Base-by-base conservation (phyloP, 2,797 vertebrate genomes). In the Tragelaphus oryx region DNA sequence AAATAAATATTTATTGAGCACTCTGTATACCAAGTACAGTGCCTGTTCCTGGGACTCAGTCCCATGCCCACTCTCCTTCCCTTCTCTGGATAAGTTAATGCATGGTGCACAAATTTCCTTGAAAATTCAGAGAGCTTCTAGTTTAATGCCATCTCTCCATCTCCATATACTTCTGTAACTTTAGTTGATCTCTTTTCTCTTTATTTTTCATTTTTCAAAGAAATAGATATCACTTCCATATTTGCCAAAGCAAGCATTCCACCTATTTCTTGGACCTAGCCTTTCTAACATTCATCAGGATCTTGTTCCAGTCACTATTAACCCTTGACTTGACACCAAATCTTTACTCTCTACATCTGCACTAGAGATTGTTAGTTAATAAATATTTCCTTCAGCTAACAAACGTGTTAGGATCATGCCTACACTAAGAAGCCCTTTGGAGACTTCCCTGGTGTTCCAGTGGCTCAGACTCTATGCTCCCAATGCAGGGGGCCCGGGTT, bases 241-340 rank as follows among this genome's bases (percentile, higher is more conserved):
- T 84, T 96, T 96, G 52, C 33, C 54, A 87, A 88, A 90, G 30
- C 71, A 91, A 87, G 68, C 16, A 65, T 80, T 95, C 12, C 18
- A 71, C 60, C 10, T 75, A n/a, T 60, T 28, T 46, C 14, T 93
- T 57, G 24, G 20, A 65, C 50, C n/a, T 89, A 76, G 10, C 9
- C 14, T 71, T 92, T 91, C 18, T 75, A 5, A 52, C 26, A 52
- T 26, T 93, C 48, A 85, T 90, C 44, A 75, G 14, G 8, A 90
- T 80, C 5, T 95, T 76, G 4, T 89, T 79, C 55, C 24, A 89
- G 24, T 28, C n/a, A 87, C 59, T 68, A 24, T 55, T 54, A 87
- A 76, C 37, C 26, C 13, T 20, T 84, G 28, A 68, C 24, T 4
- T 80, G 24, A 60, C 6, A 8, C 41, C 20, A 60, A 52, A 20